These are phyloP conservation scores for Drosophila nigrodunni DNA, from an alignment of 1,140 invertebrate genomes.

Conservation along the genomic window DNA sequence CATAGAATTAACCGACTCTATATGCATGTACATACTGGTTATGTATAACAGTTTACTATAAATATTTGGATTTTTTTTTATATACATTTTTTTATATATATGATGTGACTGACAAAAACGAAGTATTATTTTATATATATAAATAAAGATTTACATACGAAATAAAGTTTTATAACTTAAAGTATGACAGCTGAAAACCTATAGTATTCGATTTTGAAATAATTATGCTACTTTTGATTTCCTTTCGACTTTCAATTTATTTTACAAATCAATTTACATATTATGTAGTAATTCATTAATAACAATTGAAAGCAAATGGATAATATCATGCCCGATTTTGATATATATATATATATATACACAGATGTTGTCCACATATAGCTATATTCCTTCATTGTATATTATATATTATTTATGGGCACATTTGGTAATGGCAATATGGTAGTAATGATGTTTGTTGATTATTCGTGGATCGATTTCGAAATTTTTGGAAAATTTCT, in stretches of 20 bases:
- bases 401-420: not conserved
- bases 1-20: too few species aligned
- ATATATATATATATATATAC: constrained; percentile 4
- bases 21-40: too few species aligned
- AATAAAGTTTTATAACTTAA: too few species aligned
- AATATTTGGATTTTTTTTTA: too few species aligned
- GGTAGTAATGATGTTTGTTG: constrained; percentile 1
- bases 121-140: not conserved
- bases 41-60: too few species aligned
- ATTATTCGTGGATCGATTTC: constrained; percentile 7
- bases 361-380: constrained; percentile 3
- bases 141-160: not conserved
- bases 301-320: constrained; percentile 28
- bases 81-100: too few species aligned
- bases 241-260: constrained; percentile 45
- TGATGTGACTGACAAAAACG: too few species aligned
- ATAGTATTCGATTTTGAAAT: too few species aligned
- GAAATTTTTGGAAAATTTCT: too few species aligned
- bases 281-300: constrained; percentile 12
- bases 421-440: not conserved
- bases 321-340: not conserved
- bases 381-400: not conserved
- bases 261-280: constrained; percentile 33
- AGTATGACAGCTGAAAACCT: too few species aligned
- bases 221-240: constrained; percentile 1